Evolutionary conservation across 2,888 invertebrate species (phyloP).

Genomic region (Diploptera punctata): DNA sequence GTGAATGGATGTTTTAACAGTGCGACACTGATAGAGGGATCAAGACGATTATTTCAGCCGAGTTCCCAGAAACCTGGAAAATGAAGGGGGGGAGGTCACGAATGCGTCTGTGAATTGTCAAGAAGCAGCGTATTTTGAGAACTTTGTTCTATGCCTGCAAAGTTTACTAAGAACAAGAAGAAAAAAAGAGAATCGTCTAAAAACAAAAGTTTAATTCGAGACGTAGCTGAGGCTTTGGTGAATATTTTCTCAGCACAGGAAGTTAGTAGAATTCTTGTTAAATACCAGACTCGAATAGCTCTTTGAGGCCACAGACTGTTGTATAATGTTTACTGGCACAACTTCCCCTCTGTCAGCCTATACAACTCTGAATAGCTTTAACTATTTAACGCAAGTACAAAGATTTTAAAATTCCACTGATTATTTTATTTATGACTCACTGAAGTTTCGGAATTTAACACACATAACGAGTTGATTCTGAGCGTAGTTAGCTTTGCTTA

Average conservation of each 20-base stretch:
- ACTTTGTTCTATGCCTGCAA: background rate
- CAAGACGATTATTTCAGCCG: background rate
- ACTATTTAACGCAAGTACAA: too few relatives aligned
- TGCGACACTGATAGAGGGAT: background rate
- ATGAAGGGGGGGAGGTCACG: background rate
- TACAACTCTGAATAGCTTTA: too few relatives aligned
- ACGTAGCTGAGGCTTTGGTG: background rate
- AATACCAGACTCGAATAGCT: background rate
- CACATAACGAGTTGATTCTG: too few relatives aligned
- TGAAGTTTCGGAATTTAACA: too few relatives aligned
- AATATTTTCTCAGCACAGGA: background rate
- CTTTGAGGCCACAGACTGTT: background rate
- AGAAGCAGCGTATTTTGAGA: background rate
- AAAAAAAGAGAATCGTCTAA: background rate
- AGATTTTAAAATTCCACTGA: too few relatives aligned
- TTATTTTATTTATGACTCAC: too few relatives aligned
- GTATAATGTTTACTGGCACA: background rate
- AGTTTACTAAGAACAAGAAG: background rate
- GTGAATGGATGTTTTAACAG: background rate
- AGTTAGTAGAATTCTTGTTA: background rate
- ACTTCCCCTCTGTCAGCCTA: too few relatives aligned
- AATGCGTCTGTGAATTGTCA: conserved; percentile 10
- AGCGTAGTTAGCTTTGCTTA: too few relatives aligned
- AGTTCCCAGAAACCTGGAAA: background rate
- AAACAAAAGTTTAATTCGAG: background rate